Evolutionary conservation across 2,888 invertebrate species (phyloP).

Genomic region (Toxonevra muliebris): DNA sequence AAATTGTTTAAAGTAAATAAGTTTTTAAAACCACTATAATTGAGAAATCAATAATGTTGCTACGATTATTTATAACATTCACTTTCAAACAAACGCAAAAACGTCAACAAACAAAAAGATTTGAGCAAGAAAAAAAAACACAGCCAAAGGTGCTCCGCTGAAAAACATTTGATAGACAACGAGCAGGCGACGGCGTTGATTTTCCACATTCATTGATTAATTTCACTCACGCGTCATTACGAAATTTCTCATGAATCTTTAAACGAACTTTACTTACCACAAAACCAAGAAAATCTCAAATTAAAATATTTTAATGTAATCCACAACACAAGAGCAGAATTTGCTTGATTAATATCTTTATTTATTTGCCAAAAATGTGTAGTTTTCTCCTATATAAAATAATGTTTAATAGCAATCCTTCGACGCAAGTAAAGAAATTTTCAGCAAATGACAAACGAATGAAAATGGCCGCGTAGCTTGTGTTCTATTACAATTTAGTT

Average conservation of each 20-base stretch:
- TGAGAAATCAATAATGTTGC: too few relatives aligned
- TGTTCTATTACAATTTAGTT: conserved; percentile 13
- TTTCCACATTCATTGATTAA: not conserved
- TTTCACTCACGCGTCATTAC: conserved; percentile 24
- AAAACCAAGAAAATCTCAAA: conserved; percentile 53
- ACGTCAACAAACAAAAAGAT: not conserved
- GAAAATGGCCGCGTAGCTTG: conserved; percentile 17
- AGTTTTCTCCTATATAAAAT: conserved; percentile 14
- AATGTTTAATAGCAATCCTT: conserved; percentile 1
- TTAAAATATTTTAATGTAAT: conserved; percentile 51
- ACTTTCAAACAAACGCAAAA: too few relatives aligned
- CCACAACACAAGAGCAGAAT: conserved; percentile 49
- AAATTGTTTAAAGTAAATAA: too few relatives aligned
- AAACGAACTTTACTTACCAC: conserved; percentile 59
- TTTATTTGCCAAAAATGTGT: conserved; percentile 22
- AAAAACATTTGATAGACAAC: too few relatives aligned
- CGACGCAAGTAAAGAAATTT: conserved; percentile 19
- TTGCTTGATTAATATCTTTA: conserved; percentile 26
- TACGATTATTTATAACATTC: too few relatives aligned
- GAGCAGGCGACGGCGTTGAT: not conserved
- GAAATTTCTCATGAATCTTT: conserved; percentile 38
- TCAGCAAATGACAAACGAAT: conserved; percentile 28
- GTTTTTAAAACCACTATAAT: too few relatives aligned
- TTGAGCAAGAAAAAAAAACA: not conserved
- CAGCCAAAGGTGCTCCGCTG: not conserved